Conservation (phyloP, 2,797 vertebrate species). For the Betta splendens region DNA sequence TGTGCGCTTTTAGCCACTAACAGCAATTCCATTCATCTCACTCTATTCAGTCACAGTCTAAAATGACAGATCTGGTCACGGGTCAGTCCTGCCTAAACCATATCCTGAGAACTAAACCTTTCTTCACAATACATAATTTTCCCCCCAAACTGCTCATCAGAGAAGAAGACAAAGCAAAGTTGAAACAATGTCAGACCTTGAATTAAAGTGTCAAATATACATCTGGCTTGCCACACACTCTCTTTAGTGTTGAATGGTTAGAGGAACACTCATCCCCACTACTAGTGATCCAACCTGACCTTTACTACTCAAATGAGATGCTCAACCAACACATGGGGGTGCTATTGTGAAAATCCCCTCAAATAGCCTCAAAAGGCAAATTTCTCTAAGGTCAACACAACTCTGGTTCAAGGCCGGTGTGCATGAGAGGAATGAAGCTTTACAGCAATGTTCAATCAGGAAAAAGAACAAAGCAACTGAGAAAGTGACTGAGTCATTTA, state of each 20-base stretch:
- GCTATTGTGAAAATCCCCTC: constrained; percentile 58
- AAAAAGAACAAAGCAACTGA: constrained; percentile 52
- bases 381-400: constrained; percentile 46
- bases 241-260: constrained; percentile 8
- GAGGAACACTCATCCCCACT: constrained; percentile 45
- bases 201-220: constrained; percentile 12
- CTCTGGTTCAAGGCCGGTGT: background rate
- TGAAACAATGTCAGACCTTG: constrained; percentile 8
- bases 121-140: constrained; percentile 19
- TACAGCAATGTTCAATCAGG: constrained; percentile 42
- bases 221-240: constrained; percentile 6
- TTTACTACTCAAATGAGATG: constrained; percentile 50
- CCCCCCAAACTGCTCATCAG: constrained; percentile 16
- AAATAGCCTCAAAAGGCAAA: constrained; percentile 43
- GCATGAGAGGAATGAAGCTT: constrained; percentile 10
- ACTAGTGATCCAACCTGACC: constrained; percentile 56
- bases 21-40: constrained; percentile 19
- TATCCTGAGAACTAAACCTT: constrained; percentile 15
- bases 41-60: constrained; percentile 19
- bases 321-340: constrained; percentile 70
- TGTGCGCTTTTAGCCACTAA: constrained; percentile 26
- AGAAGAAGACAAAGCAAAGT: constrained; percentile 6
- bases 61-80: constrained; percentile 28
- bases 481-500: constrained; percentile 77
- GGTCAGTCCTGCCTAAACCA: constrained; percentile 33